Evolutionary conservation across 2,797 vertebrate genomes (phyloP), one percentile per base, ranked within the genome.

Genomic region (Capromys pilorides): DNA sequence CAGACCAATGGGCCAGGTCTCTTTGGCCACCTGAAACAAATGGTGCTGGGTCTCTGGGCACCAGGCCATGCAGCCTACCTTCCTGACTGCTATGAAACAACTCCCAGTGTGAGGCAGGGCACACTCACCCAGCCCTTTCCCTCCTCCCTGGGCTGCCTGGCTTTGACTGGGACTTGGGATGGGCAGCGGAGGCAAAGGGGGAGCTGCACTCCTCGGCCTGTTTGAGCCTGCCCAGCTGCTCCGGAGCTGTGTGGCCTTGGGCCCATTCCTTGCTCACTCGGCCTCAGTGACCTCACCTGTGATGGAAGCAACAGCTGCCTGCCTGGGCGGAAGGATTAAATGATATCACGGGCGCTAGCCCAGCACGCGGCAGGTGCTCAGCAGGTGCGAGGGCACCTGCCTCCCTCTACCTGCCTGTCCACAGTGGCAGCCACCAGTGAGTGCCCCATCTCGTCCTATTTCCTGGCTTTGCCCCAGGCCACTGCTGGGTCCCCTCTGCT

Each of bases 371-470:
- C 33, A 45, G 59, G 81, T 33, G 54, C 77, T 86, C 8, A 18
- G 36, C 73, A 26, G 45, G 16, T 66, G 49, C n/a, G 59, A 11
- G 33, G 33, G 16, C 59, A 2, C 84, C 41, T 33, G 31, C 41
- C 36, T 93, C 91, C 28, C 54, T 54, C 54, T 54, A 54, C 14
- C 54, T 54, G 54, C 62, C 41, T 9, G 16, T 61, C 18, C 19
- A 71, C 51, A 81, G 86, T 92, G 45, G 45, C 10, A 33, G 33
- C 21, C 0, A 13, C 80, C 24, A 45, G 75, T 4, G 11, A 24
- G 45, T 94, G n/a, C n/a, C 66, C 86, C 2, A 3, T 21, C 71
- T 88, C 61, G 73, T 80, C 57, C 86, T 54, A 82, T 82, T 96
- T 94, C 94, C 88, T 85, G 67, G 36, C 84, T 67, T n/a, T 80